Conservation (phyloP, 1,140 invertebrate species). For the Habropoda laboriosa region DNA sequence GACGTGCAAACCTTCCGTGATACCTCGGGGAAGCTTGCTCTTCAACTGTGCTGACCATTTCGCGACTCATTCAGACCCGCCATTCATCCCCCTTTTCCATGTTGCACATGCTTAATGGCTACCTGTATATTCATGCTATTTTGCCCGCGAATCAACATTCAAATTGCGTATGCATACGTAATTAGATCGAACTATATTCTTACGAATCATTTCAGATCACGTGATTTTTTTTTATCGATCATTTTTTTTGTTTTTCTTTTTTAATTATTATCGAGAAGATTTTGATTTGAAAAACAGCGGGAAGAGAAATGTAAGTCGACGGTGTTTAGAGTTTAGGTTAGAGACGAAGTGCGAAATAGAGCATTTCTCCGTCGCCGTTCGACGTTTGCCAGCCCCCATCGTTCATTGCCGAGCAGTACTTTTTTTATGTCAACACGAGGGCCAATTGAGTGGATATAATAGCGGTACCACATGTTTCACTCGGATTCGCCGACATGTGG, state of each 20-base stretch:
- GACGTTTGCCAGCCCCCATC: constrained; percentile 50
- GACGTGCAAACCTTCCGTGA: constrained; percentile 72
- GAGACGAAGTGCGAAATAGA: constrained; percentile 14
- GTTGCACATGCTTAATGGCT: constrained; percentile 59
- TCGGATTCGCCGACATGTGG: constrained; percentile 63
- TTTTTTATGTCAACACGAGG: constrained; percentile 60
- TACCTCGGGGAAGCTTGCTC: constrained; percentile 72
- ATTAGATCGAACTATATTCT: constrained; percentile 4
- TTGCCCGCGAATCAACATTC: constrained; percentile 29
- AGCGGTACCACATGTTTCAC: constrained; percentile 60
- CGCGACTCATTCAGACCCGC: constrained; percentile 76
- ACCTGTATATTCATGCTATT: constrained; percentile 52
- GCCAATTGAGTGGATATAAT: constrained; percentile 66
- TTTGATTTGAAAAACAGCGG: neutral
- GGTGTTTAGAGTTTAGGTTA: neutral
- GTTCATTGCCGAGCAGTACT: constrained; percentile 44
- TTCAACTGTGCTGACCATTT: constrained; percentile 79
- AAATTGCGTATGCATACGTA: constrained; percentile 45
- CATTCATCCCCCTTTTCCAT: constrained; percentile 54
- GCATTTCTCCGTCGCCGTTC: constrained; percentile 33
- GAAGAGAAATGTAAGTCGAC: neutral
- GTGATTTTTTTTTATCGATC: no score
- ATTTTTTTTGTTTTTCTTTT: no score
- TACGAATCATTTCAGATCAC: no score
- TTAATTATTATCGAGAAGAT: no score